Evolutionary conservation across 2,797 vertebrate genomes (phyloP).

Genomic region (Harpagifer antarcticus): DNA sequence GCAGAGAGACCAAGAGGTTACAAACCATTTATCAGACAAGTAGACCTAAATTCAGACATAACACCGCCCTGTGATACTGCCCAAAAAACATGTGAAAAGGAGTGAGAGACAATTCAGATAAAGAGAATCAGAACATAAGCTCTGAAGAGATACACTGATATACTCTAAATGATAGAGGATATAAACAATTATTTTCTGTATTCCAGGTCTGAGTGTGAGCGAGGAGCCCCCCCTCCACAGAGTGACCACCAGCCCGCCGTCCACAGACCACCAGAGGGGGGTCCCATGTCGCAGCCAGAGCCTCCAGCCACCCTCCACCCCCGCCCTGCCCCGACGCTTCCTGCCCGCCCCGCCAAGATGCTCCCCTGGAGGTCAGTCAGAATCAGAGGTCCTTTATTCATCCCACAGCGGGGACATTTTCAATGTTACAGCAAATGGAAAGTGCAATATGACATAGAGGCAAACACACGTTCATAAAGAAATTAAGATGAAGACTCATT

Average conservation of each 20-base stretch:
- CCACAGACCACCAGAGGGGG: slow-evolving; percentile 74
- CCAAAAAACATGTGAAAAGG: slow-evolving; percentile 13
- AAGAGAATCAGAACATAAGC: background rate
- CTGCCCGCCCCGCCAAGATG: slow-evolving; percentile 91
- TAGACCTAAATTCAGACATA: slow-evolving; percentile 45
- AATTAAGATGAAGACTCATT: too few species aligned
- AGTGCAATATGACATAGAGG: too few species aligned
- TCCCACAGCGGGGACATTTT: too few species aligned
- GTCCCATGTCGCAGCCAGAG: slow-evolving; percentile 74
- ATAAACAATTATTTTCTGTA: slow-evolving; percentile 10
- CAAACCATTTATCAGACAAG: slow-evolving; percentile 62
- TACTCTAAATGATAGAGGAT: too few species aligned
- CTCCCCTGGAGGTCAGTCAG: slow-evolving; percentile 79
- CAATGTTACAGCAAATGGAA: too few species aligned
- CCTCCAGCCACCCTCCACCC: slow-evolving; percentile 84
- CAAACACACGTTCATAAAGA: too few species aligned
- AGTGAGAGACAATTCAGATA: background rate
- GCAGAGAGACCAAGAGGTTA: slow-evolving; percentile 48
- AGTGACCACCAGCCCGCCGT: slow-evolving; percentile 73
- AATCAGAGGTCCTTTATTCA: too few species aligned
- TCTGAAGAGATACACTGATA: background rate
- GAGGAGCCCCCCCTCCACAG: slow-evolving; percentile 90
- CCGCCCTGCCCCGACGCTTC: slow-evolving; percentile 86
- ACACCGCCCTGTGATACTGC: background rate
- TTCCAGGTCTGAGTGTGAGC: slow-evolving; percentile 88